A percentile compares a stretch with the other conserved stretches of the same genome.
Conservation (phyloP, 2,888 invertebrate genomes). For the Meiosimyza platycephala region DNA sequence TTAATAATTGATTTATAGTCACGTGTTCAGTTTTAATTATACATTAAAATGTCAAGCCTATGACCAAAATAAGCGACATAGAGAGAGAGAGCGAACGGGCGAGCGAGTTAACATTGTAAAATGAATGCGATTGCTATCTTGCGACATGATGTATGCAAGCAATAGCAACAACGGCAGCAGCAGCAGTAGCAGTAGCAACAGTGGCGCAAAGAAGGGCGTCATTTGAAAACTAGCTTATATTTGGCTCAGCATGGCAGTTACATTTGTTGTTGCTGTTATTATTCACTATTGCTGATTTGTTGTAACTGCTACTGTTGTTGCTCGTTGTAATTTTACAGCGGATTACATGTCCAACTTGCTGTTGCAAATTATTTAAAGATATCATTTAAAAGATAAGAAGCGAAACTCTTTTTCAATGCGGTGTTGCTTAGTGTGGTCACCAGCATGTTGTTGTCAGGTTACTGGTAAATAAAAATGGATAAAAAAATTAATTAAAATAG, state of each 20-base stretch:
- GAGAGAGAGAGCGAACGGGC: background rate
- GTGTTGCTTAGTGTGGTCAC: too few species aligned
- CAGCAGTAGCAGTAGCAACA: background rate
- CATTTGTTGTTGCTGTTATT: too few species aligned
- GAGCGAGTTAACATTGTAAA: background rate
- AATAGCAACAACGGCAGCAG: background rate
- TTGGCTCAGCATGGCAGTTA: too few species aligned
- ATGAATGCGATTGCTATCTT: background rate
- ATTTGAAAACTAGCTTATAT: background rate
- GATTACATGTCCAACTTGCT: too few species aligned
- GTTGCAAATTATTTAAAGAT: too few species aligned
- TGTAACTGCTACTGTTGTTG: conserved; percentile 7
- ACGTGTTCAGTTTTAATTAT: too few species aligned
- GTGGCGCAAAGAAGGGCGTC: background rate
- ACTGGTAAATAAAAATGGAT: background rate
- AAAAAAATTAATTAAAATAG: conserved; percentile 3
- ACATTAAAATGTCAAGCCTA: too few species aligned
- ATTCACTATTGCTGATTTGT: background rate
- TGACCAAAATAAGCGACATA: too few species aligned
- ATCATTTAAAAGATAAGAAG: too few species aligned
- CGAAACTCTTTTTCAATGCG: too few species aligned
- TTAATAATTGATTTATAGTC: too few species aligned
- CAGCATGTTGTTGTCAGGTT: too few species aligned
- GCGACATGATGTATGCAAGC: background rate
- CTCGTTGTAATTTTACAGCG: background rate